Evolutionary conservation across 2,113 vertebrate species (phyloP).

Genomic region (Tretioscincus oriximinensis): DNA sequence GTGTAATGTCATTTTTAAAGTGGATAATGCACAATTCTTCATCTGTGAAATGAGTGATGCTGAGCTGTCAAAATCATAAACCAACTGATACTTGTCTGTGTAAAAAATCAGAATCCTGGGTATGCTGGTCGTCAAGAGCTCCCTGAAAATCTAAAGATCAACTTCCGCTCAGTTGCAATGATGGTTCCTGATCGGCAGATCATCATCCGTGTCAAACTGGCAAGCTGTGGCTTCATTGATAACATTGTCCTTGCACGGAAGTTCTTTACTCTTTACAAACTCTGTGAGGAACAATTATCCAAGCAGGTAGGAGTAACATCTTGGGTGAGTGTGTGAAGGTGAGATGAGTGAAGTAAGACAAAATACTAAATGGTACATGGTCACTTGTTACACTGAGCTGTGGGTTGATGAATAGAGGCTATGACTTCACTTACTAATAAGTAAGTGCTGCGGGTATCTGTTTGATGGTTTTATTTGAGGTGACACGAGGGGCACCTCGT

Average conservation of each 20-base stretch:
- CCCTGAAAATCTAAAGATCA: constrained; percentile 96
- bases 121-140: constrained; percentile 95
- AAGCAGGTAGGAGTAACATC: constrained; percentile 82
- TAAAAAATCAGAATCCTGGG: constrained; percentile 86
- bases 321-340: too few relatives aligned
- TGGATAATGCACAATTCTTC: background rate
- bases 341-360: too few relatives aligned
- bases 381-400: too few relatives aligned
- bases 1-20: background rate
- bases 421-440: too few relatives aligned
- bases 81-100: background rate
- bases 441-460: too few relatives aligned
- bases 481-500: too few relatives aligned
- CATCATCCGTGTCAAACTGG: constrained; percentile 94
- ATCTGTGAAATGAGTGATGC: background rate
- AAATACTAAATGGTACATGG: too few relatives aligned
- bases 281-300: constrained; percentile 95
- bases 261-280: constrained; percentile 93
- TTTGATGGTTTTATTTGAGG: too few relatives aligned
- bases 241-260: constrained; percentile 91
- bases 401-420: too few relatives aligned
- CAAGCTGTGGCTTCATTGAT: constrained; percentile 93
- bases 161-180: constrained; percentile 96
- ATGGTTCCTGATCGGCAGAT: constrained; percentile 98
- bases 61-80: background rate